A percentile compares a stretch with the other conserved stretches of the same genome.
Conservation (phyloP, 2,113 vertebrate species). For the Misgurnus anguillicaudatus region DNA sequence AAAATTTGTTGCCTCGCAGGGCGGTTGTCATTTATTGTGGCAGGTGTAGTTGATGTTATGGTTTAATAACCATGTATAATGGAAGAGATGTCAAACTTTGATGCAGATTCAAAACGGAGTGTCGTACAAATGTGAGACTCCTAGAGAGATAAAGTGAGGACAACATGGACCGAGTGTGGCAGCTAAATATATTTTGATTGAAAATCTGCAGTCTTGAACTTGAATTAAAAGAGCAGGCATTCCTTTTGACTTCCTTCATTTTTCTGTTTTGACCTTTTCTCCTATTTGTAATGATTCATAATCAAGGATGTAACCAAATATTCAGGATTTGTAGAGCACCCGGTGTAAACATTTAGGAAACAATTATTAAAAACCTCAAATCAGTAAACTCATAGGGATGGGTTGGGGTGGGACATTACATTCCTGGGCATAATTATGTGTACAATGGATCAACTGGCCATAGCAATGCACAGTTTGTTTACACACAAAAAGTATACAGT, state of each 20-base stretch:
- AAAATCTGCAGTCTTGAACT: neutral
- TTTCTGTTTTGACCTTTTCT: neutral
- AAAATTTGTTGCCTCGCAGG: neutral
- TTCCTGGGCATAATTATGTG: too few relatives aligned
- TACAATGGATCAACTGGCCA: too few relatives aligned
- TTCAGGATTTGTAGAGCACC: neutral
- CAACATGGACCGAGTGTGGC: slow-evolving; percentile 10
- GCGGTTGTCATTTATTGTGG: slow-evolving; percentile 29
- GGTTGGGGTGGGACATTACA: too few relatives aligned
- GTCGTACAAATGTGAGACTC: slow-evolving; percentile 11
- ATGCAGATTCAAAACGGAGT: slow-evolving; percentile 16
- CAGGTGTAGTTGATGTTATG: slow-evolving; percentile 14
- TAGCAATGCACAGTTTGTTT: too few relatives aligned
- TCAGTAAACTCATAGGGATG: neutral
- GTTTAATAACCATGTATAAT: slow-evolving; percentile 44
- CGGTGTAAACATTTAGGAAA: neutral
- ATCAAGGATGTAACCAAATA: neutral
- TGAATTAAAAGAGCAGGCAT: neutral
- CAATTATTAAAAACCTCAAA: neutral
- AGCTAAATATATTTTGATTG: neutral
- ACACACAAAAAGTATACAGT: too few relatives aligned
- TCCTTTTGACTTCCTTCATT: neutral
- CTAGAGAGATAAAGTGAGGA: neutral
- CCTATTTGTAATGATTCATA: too few relatives aligned
- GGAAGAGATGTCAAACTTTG: slow-evolving; percentile 35